phyloP scores from a whole-genome alignment of 2,113 vertebrate genomes.

The Ciconia maguari region DNA sequence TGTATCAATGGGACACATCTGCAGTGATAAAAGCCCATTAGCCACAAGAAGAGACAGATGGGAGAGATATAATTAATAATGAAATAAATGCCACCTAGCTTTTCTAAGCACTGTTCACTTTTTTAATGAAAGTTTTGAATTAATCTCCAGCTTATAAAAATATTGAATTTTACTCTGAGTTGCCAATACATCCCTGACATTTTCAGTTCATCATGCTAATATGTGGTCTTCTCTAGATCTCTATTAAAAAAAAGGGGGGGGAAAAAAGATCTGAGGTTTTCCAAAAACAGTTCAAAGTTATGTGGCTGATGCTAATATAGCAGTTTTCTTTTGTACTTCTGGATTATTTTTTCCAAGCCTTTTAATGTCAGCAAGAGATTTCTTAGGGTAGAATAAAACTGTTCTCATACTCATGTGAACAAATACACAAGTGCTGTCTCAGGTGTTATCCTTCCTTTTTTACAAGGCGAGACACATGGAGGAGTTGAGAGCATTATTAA shows the following conservation, averaged over 20 bases:
- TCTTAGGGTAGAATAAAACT: neutral
- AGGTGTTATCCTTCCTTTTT: neutral
- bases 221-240: neutral
- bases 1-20: neutral
- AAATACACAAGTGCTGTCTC: neutral
- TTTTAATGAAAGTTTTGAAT: neutral
- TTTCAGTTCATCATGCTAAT: neutral
- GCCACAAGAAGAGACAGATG: neutral
- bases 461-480: neutral
- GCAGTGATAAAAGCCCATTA: neutral
- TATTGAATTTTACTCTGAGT: neutral
- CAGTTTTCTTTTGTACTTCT: neutral
- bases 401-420: neutral
- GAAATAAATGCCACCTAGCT: neutral
- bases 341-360: neutral
- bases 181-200: neutral
- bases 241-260: rapidly evolving
- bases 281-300: neutral
- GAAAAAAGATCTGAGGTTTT: neutral
- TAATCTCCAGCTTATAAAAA: neutral
- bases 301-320: neutral
- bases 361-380: neutral
- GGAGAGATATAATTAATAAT: neutral
- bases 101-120: neutral
- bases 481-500: neutral